Percentiles rank a stretch among this genome's conserved stretches.
Conservation (phyloP, 2,797 vertebrate genomes). For the Macrochelys suwanniensis region DNA sequence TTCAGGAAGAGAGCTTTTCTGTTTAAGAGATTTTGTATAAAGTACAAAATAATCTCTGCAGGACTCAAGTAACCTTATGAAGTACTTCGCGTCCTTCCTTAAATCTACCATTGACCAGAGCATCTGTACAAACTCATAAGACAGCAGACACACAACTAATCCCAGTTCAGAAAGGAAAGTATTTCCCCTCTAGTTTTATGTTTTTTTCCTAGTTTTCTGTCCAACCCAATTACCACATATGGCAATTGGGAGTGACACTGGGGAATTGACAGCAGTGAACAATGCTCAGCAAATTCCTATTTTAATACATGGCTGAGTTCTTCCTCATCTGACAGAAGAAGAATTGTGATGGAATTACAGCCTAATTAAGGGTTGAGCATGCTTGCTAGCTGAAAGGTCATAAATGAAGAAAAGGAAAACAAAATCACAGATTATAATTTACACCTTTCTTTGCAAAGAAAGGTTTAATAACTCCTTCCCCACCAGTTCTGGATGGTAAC, state of each 20-base stretch:
- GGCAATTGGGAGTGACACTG: not conserved
- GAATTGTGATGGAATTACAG: not conserved
- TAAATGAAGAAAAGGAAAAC: constrained; percentile 20
- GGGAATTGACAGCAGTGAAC: not conserved
- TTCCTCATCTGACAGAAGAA: constrained; percentile 37
- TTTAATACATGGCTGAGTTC: constrained; percentile 48
- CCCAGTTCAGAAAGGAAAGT: not conserved
- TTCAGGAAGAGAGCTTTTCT: not conserved
- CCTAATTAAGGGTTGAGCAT: not conserved
- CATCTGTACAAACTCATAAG: not conserved
- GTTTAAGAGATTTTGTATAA: not conserved
- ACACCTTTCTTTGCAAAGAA: not conserved
- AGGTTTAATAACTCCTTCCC: not conserved
- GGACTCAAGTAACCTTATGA: not conserved
- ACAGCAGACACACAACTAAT: not conserved
- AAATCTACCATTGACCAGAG: not conserved
- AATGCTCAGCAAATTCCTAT: not conserved
- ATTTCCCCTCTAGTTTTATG: not conserved
- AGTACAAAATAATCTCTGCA: not conserved
- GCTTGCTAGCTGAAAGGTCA: not conserved
- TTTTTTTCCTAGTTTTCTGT: not conserved
- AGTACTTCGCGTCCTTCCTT: not conserved
- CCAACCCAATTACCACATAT: not conserved
- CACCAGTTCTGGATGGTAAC: not conserved
- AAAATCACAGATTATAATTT: not conserved